phyloP scores from a whole-genome alignment of 1,140 invertebrate species.

The Ceratosolen fusciceps region DNA sequence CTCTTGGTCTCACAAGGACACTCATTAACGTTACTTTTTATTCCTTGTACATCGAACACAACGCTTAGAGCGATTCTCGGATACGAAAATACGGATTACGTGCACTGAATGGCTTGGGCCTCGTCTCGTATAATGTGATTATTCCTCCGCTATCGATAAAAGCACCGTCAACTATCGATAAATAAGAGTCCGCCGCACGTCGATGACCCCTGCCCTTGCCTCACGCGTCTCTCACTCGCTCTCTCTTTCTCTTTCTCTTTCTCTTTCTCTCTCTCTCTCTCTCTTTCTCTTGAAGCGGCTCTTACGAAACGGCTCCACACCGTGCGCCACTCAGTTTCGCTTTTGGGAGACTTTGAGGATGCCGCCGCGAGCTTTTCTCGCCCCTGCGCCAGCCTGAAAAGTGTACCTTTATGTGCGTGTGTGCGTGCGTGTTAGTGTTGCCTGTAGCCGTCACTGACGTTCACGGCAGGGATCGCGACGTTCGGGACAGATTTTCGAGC shows the following conservation, averaged over 20 bases:
- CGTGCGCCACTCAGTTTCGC: constrained; percentile 33
- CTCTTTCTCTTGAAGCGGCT: too few species aligned
- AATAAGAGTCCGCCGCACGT: not conserved
- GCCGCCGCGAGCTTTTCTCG: constrained; percentile 52
- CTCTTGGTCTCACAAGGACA: constrained; percentile 27
- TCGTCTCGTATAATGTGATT: not conserved
- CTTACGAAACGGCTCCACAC: not conserved
- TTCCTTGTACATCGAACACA: not conserved
- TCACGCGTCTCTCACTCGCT: not conserved
- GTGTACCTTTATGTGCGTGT: constrained; percentile 52
- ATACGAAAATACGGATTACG: constrained; percentile 7
- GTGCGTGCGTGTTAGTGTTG: constrained; percentile 50
- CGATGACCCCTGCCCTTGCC: not conserved
- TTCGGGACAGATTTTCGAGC: too few species aligned
- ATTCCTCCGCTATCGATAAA: not conserved
- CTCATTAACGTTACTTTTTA: constrained; percentile 5
- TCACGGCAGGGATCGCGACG: too few species aligned
- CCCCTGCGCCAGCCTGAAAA: constrained; percentile 55
- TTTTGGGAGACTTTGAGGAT: constrained; percentile 54
- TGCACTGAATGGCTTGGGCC: not conserved
- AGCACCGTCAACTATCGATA: constrained; percentile 12
- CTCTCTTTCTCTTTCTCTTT: too few species aligned
- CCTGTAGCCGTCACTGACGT: too few species aligned
- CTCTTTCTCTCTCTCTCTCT: too few species aligned
- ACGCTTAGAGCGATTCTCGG: not conserved